Percentiles rank a stretch among this genome's conserved stretches.
These are phyloP conservation scores for Dipodomys merriami DNA, from an alignment of 2,113 vertebrate species.

Conservation along the genomic window DNA sequence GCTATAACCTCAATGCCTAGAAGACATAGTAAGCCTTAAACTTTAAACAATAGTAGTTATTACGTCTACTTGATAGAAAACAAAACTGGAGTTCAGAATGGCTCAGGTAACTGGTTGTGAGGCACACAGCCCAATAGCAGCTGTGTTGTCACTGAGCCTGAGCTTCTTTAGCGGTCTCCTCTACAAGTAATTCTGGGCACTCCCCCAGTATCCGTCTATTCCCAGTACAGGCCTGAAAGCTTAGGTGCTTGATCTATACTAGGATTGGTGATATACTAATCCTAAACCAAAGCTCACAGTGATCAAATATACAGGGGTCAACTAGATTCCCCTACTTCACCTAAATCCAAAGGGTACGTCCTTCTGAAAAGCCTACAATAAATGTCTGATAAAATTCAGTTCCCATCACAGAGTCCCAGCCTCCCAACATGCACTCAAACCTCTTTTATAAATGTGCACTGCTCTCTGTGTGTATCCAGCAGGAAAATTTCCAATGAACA, in stretches of 20 bases:
- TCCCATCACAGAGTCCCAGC: neutral
- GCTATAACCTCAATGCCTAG: neutral
- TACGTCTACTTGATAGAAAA: neutral
- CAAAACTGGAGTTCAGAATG: neutral
- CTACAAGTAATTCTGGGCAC: neutral
- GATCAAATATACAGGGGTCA: neutral
- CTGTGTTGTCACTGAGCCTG: neutral
- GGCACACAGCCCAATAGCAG: neutral
- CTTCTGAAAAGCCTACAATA: neutral
- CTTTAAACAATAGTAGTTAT: neutral
- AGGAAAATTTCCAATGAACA: conserved; percentile 78
- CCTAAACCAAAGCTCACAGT: neutral
- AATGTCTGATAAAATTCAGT: conserved; percentile 60
- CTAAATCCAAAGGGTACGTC: neutral
- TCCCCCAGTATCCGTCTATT: neutral
- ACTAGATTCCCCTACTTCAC: neutral
- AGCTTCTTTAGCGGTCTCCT: neutral
- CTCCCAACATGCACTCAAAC: conserved; percentile 39
- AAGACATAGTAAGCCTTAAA: neutral
- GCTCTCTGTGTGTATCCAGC: conserved; percentile 72
- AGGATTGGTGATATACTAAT: neutral
- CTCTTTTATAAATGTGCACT: conserved; percentile 68
- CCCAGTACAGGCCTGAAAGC: neutral
- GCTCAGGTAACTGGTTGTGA: neutral
- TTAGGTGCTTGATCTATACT: neutral